Percentiles rank a stretch among this genome's conserved stretches.
Evolutionary conservation across 2,113 vertebrate genomes (phyloP).

Genomic region (Ciconia maguari): DNA sequence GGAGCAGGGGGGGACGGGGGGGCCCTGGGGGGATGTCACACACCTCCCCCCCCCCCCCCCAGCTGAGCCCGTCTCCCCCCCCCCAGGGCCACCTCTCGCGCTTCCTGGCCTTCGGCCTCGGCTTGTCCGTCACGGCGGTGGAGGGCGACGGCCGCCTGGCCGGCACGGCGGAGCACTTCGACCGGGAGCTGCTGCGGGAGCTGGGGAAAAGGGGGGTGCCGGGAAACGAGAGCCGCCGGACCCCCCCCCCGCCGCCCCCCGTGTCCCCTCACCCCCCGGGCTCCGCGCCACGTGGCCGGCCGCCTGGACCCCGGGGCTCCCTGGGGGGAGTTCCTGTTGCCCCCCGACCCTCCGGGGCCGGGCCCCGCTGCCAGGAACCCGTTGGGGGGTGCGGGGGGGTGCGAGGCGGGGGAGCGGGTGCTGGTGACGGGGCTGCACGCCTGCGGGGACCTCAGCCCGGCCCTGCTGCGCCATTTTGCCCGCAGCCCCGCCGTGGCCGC

Average conservation of each 20-base stretch:
- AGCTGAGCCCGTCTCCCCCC: background rate
- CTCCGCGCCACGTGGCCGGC: slow-evolving; percentile 77
- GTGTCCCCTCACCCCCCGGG: background rate
- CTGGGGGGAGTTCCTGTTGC: slow-evolving; percentile 79
- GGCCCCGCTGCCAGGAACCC: background rate
- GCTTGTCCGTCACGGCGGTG: slow-evolving; percentile 82
- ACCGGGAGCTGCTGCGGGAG: slow-evolving; percentile 76
- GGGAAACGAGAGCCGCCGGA: rapidly evolving
- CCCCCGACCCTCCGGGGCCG: slow-evolving; percentile 13
- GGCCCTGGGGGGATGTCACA: too few species aligned
- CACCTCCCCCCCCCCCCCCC: too few species aligned
- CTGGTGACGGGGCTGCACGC: slow-evolving; percentile 89
- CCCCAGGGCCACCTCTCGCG: slow-evolving; percentile 88
- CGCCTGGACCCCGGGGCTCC: slow-evolving; percentile 80
- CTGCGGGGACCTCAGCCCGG: slow-evolving; percentile 89
- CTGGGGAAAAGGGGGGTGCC: slow-evolving; percentile 72
- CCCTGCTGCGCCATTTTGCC: slow-evolving; percentile 86
- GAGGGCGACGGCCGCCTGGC: slow-evolving; percentile 82
- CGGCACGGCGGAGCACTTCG: slow-evolving; percentile 76
- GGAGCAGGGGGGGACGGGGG: background rate
- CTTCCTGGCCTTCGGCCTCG: slow-evolving; percentile 85
- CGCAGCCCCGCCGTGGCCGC: slow-evolving; percentile 77
- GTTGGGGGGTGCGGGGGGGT: background rate
- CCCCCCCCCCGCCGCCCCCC: rapidly evolving
- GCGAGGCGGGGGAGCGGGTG: background rate